Conservation (phyloP, 2,113 vertebrate species). For the Aegotheles bennettii region DNA sequence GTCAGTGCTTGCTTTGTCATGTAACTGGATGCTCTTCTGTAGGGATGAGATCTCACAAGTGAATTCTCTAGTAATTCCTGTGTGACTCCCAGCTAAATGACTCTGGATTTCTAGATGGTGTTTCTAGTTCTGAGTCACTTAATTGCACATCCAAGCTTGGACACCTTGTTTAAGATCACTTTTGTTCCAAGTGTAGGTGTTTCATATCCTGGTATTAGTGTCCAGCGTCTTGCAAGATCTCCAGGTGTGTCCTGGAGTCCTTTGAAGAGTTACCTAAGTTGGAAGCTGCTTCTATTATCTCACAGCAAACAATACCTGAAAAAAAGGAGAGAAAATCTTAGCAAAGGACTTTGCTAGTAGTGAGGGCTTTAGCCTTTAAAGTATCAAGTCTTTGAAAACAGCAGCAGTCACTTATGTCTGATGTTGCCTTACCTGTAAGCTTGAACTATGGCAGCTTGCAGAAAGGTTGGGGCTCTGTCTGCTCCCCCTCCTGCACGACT, state of each 20-base stretch:
- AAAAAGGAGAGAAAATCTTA: background rate
- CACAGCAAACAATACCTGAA: background rate
- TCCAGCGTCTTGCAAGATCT: background rate
- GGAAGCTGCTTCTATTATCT: background rate
- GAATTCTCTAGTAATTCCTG: background rate
- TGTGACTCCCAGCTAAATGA: background rate
- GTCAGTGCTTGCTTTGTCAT: rapidly evolving
- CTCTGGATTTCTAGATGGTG: background rate
- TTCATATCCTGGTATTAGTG: background rate
- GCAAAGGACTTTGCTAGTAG: background rate
- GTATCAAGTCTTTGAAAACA: background rate
- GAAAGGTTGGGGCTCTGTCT: background rate
- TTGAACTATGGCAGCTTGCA: background rate
- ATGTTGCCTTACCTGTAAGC: background rate
- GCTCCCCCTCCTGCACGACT: background rate
- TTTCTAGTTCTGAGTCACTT: background rate
- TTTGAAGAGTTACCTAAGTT: background rate
- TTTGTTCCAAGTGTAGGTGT: background rate
- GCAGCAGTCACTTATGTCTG: background rate
- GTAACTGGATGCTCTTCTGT: background rate
- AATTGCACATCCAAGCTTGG: background rate
- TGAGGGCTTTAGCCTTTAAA: background rate
- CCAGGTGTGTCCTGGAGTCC: background rate
- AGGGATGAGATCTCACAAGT: background rate
- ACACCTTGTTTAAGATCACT: background rate